Evolutionary conservation across 2,113 vertebrate species (phyloP), one percentile per base, ranked within the genome.

Genomic region (Marmota flaviventris): DNA sequence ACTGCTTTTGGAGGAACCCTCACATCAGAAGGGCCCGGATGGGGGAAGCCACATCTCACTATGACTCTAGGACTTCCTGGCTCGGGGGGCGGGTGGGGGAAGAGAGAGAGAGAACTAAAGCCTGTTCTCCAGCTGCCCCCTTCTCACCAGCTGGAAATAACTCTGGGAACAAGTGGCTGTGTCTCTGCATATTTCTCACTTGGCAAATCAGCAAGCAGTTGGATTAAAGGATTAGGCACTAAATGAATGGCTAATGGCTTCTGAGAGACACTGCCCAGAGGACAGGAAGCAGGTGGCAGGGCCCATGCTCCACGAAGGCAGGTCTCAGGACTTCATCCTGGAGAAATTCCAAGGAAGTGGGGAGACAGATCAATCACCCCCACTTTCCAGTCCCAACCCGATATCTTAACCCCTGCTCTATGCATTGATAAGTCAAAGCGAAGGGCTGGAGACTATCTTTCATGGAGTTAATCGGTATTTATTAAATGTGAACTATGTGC

Each of bases 231-330:
- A 97, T 98, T 96, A 98, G 97, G 97, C 95, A 83, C 82, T 85
- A 96, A 98, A 98, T 98, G 97, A 98, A 98, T 95, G 97, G 97
- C 96, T 97, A 97, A 97, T 97, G 97, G 98, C 95, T 95, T 97
- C 91, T 65, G 75, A 32, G 48, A 85, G 93, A 18, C 17, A 37
- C 61, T 25, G 24, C 51, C 22, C 39, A 27, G 69, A 84, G 79
- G 88, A 58, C 34, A 7, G 20, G 65, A 63, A 37, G 88, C 58
- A 27, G 72, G 67, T 90, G 42, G 56, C 76, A 27, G 88, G 45
- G 76, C 58, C 27, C 51, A 20, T 1, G 29, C 45, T 79, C 63
- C 8, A 9, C 45, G 2, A 45, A 91, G 37, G 65, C 70, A 16
- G 61, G 88, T 11, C 29, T 58, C 27, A 12, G 75, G 32, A 20